Evolutionary conservation across 2,797 vertebrate species (phyloP).

Genomic region (Eupleurogrammus muticus): DNA sequence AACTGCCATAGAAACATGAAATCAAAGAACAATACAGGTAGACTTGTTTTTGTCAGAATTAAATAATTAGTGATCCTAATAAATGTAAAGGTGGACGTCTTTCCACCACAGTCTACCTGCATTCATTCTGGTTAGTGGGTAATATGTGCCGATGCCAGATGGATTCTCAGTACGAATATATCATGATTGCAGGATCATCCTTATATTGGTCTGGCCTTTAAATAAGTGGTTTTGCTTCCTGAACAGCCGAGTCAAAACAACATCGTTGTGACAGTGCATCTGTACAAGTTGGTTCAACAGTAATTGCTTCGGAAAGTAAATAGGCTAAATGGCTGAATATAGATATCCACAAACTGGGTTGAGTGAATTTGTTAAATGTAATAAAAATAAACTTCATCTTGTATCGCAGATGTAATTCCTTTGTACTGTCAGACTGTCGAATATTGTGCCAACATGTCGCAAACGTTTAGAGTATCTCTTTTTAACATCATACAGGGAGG

Average conservation of each 20-base stretch:
- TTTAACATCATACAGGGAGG: constrained; percentile 27
- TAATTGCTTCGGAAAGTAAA: constrained; percentile 41
- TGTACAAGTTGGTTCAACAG: constrained; percentile 28
- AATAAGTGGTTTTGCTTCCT: constrained; percentile 14
- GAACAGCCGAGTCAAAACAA: constrained; percentile 1
- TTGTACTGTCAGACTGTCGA: constrained; percentile 54
- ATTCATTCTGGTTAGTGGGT: too few species aligned
- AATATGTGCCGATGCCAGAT: background rate
- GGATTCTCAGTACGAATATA: background rate
- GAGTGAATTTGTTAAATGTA: constrained; percentile 49
- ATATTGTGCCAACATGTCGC: constrained; percentile 36
- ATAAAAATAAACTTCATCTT: constrained; percentile 46
- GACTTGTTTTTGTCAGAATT: background rate
- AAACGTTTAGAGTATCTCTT: constrained; percentile 38
- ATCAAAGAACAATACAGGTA: background rate
- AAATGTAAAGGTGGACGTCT: too few species aligned
- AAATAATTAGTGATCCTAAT: background rate
- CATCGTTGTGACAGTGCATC: constrained; percentile 25
- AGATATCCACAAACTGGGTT: constrained; percentile 44
- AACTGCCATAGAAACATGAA: constrained; percentile 16
- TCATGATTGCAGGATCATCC: background rate
- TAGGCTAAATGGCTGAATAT: constrained; percentile 50
- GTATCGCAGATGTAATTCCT: constrained; percentile 41
- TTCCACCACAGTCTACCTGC: too few species aligned
- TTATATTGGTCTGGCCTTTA: constrained; percentile 12